These are phyloP conservation scores for Polydrusus tereticollis DNA, from an alignment of 2,888 invertebrate species.

Conservation along the genomic window DNA sequence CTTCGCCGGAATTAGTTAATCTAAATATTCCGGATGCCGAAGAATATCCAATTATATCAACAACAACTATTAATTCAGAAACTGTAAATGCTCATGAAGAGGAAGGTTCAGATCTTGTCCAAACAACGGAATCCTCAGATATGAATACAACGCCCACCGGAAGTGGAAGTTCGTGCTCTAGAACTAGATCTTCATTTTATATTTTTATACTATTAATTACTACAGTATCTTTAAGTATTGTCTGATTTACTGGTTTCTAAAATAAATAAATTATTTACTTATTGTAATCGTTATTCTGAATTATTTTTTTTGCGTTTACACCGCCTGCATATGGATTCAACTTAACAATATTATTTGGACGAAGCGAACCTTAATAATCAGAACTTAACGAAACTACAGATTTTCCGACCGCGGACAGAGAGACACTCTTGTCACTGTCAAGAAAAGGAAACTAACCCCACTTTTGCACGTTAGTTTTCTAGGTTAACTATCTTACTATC, in stretches of 20 bases:
- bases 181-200: not conserved
- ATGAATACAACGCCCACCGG: not conserved
- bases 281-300: too few relatives aligned
- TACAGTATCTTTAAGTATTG: too few relatives aligned
- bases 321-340: too few relatives aligned
- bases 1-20: too few relatives aligned
- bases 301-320: too few relatives aligned
- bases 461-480: conserved; percentile 1
- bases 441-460: not conserved
- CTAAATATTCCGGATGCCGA: not conserved
- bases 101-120: not conserved
- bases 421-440: not conserved
- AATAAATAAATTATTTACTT: too few relatives aligned
- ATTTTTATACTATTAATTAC: not conserved
- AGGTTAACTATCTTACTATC: not conserved
- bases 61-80: not conserved
- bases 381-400: too few relatives aligned
- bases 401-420: too few relatives aligned
- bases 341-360: too few relatives aligned
- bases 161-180: not conserved
- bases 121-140: not conserved
- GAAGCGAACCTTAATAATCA: too few relatives aligned
- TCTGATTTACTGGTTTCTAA: too few relatives aligned
- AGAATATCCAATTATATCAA: not conserved
- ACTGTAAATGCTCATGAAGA: too few relatives aligned